A percentile compares a stretch with the other conserved stretches of the same genome.
Evolutionary conservation across 64 coral and sea anemone genomes (phyloP).

Genomic region (Astreopora myriophthalma): DNA sequence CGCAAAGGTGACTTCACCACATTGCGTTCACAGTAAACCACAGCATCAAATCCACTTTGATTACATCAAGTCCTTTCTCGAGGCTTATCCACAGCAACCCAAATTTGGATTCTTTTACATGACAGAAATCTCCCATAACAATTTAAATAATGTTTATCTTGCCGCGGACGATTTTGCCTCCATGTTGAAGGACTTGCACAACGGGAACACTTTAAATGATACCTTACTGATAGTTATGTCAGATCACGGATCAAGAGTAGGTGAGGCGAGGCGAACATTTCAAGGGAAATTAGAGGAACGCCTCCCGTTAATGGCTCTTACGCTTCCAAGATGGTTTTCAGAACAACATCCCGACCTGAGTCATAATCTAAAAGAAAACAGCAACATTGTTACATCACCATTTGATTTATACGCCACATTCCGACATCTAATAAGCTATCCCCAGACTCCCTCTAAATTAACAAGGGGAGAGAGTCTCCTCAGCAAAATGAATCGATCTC

Average conservation of each 20-base stretch:
- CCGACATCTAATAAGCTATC: conserved; percentile 75
- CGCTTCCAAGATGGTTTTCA: conserved; percentile 73
- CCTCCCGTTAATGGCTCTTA: conserved; percentile 78
- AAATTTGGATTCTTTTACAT: conserved; percentile 91
- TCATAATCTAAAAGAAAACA: conserved; percentile 64
- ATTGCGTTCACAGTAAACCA: conserved; percentile 77
- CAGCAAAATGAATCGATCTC: conserved; percentile 53
- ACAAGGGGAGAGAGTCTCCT: conserved; percentile 74
- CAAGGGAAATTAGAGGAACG: conserved; percentile 92
- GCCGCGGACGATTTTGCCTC: conserved; percentile 53
- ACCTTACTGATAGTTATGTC: conserved; percentile 84
- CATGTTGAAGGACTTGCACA: conserved; percentile 70
- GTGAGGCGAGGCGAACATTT: conserved; percentile 71
- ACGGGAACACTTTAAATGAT: conserved; percentile 73
- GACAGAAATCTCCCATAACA: conserved; percentile 81
- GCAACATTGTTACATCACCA: conserved; percentile 77
- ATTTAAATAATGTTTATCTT: conserved; percentile 52
- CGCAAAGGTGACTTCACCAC: conserved; percentile 45
- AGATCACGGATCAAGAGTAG: conserved; percentile 90
- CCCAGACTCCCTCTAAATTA: conserved; percentile 38
- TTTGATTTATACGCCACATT: conserved; percentile 92
- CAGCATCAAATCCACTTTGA: conserved; percentile 91
- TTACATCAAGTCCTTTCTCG: conserved; percentile 85
- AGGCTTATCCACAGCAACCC: conserved; percentile 75
- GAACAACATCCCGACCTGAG: conserved; percentile 36